Conservation (phyloP, 2,797 vertebrate species). For the Gobionotothen gibberifrons region DNA sequence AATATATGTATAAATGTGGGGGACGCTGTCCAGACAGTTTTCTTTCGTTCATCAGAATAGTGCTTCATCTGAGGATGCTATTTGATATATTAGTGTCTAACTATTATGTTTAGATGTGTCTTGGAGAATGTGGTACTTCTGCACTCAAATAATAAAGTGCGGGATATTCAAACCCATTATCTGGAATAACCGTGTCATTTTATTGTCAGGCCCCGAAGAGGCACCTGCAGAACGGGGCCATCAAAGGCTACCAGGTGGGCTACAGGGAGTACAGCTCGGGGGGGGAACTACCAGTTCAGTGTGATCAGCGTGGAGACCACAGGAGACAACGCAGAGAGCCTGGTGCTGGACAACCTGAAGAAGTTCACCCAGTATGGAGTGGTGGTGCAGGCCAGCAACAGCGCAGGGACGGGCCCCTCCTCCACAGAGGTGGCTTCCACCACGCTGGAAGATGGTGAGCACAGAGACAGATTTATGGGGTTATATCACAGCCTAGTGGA, state of each 20-base stretch:
- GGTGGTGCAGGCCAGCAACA: conserved; percentile 97
- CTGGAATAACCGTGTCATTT: background rate
- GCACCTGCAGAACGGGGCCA: conserved; percentile 95
- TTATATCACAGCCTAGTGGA: conserved; percentile 69
- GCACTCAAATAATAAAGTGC: background rate
- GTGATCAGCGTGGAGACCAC: conserved; percentile 97
- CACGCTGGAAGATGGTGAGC: conserved; percentile 94
- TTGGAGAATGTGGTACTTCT: background rate
- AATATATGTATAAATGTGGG: background rate
- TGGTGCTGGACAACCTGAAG: conserved; percentile 94
- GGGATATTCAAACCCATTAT: background rate
- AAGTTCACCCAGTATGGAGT: conserved; percentile 98
- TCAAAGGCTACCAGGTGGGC: conserved; percentile 96
- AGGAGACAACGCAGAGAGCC: conserved; percentile 93
- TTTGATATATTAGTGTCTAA: background rate
- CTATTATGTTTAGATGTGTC: background rate
- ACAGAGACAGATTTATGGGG: conserved; percentile 35
- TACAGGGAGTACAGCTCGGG: conserved; percentile 96
- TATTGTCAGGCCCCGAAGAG: conserved; percentile 90
- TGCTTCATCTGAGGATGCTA: background rate
- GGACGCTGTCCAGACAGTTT: no score
- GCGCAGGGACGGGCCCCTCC: conserved; percentile 95
- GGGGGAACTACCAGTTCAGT: conserved; percentile 96
- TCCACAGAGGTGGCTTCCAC: conserved; percentile 96
- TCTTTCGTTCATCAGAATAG: background rate